Evolutionary conservation across 2,113 vertebrate genomes (phyloP).

Genomic region (Phoenicopterus ruber): DNA sequence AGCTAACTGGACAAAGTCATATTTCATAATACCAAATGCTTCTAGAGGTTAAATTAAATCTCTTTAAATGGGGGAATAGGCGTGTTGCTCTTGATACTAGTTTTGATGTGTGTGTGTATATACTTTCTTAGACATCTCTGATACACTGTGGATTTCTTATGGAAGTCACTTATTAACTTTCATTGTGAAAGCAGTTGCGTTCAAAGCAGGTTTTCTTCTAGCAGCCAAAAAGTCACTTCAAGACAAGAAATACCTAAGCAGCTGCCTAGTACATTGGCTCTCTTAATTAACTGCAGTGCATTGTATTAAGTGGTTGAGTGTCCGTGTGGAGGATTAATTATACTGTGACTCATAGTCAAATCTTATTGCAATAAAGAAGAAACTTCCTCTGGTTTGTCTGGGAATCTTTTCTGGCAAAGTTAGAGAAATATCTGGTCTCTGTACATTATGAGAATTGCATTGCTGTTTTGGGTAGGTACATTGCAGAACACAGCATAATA

Average conservation of each 20-base stretch:
- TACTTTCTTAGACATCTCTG: neutral
- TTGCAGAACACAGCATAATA: neutral
- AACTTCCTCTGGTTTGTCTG: neutral
- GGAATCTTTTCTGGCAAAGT: neutral
- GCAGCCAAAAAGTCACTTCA: neutral
- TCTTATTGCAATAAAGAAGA: neutral
- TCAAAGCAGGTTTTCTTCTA: neutral
- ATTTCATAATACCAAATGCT: neutral
- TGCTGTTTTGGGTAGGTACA: neutral
- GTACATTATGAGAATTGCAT: neutral
- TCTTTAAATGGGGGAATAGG: neutral
- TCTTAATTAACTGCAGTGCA: neutral
- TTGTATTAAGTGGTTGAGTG: neutral
- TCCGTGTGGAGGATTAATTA: neutral
- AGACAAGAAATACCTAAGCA: neutral
- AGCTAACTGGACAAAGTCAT: neutral
- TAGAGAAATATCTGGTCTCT: neutral
- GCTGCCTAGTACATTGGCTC: neutral
- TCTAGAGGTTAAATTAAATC: neutral
- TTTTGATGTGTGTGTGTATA: neutral
- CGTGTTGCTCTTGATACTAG: neutral
- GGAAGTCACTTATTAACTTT: neutral
- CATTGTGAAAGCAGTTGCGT: neutral
- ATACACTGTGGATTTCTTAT: neutral
- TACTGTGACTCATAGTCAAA: neutral